phyloP scores from a whole-genome alignment of 2,888 invertebrate genomes.

The Aphodius sticticus region DNA sequence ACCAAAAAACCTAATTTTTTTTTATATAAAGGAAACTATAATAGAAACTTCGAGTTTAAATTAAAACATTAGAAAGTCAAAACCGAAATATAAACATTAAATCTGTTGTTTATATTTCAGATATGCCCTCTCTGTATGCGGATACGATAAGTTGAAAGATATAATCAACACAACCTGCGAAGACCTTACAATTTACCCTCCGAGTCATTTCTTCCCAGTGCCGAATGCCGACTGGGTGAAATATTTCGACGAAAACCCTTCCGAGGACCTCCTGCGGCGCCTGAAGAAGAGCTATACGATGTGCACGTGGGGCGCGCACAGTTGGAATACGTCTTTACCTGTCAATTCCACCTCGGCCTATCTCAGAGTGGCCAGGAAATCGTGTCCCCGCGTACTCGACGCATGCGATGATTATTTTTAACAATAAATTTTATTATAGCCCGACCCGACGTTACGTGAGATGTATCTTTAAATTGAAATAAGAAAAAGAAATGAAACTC shows the following conservation, averaged over 20 bases:
- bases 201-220: conserved; percentile 73
- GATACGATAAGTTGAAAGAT: conserved; percentile 60
- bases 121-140: conserved; percentile 67
- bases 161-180: conserved; percentile 66
- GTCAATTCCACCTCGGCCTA: conserved; percentile 62
- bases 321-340: conserved; percentile 56
- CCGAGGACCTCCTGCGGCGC: conserved; percentile 55
- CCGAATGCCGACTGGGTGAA: conserved; percentile 67
- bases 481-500: too few relatives aligned
- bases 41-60: too few relatives aligned
- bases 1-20: too few relatives aligned
- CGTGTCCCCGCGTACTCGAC: conserved; percentile 62
- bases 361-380: conserved; percentile 60
- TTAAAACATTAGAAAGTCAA: conserved; percentile 60
- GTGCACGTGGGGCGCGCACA: conserved; percentile 68
- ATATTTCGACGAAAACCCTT: conserved; percentile 65
- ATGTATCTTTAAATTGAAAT: too few relatives aligned
- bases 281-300: conserved; percentile 61
- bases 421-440: neutral
- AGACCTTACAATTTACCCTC: conserved; percentile 71
- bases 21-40: too few relatives aligned
- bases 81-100: neutral
- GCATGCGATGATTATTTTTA: conserved; percentile 51
- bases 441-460: too few relatives aligned
- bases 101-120: conserved; percentile 43